Evolutionary conservation across 2,113 vertebrate genomes (phyloP).

Genomic region (Callopanchax toddi): DNA sequence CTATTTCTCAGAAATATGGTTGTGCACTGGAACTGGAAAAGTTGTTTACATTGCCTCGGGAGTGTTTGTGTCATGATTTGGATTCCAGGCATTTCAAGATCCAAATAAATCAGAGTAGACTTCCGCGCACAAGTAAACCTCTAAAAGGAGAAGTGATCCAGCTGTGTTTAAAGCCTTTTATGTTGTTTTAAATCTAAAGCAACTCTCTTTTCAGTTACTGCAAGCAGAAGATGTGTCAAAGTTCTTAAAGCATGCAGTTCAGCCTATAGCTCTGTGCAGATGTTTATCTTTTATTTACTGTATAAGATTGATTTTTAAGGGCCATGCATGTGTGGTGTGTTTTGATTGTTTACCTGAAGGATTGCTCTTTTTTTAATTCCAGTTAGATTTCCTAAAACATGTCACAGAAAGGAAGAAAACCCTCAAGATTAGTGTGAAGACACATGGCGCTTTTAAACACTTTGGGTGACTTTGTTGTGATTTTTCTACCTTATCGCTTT

Average conservation of each 20-base stretch:
- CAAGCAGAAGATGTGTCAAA: constrained; percentile 30
- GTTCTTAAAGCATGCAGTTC: constrained; percentile 13
- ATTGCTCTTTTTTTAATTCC: background rate
- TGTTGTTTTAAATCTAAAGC: constrained; percentile 32
- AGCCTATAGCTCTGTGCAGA: background rate
- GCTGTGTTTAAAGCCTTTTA: constrained; percentile 59
- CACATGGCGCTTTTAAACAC: constrained; percentile 50
- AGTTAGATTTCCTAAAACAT: background rate
- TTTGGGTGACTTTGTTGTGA: constrained; percentile 60
- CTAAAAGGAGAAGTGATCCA: constrained; percentile 47
- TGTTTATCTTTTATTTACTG: constrained; percentile 18
- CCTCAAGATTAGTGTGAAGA: constrained; percentile 9
- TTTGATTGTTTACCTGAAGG: background rate
- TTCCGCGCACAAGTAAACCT: constrained; percentile 63
- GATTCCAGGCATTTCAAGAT: constrained; percentile 73
- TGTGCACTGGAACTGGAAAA: constrained; percentile 57
- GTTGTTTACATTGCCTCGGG: constrained; percentile 73
- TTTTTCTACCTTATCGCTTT: constrained; percentile 71
- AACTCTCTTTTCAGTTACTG: constrained; percentile 37
- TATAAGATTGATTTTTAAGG: background rate
- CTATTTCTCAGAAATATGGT: constrained; percentile 60
- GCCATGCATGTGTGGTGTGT: background rate
- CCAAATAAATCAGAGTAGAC: constrained; percentile 71
- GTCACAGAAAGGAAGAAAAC: constrained; percentile 1
- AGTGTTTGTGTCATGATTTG: constrained; percentile 76